These are phyloP conservation scores for Microtus richardsoni DNA, from an alignment of 2,113 vertebrate species.

Conservation along the genomic window DNA sequence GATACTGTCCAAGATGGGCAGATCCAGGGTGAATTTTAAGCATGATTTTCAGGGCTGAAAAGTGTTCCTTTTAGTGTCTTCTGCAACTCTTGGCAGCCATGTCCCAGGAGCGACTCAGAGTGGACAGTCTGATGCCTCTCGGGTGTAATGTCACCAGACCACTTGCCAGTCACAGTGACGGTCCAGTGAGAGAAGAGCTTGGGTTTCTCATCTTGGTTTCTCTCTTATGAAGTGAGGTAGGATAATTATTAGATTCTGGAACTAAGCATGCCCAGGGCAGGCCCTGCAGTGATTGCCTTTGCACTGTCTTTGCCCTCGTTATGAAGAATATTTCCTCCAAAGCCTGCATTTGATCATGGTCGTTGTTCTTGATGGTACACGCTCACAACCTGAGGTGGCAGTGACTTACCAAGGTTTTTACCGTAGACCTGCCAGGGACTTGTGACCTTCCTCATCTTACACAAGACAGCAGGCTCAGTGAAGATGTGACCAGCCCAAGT, in stretches of 20 bases:
- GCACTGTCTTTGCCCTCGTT: background rate
- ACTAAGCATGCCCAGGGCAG: background rate
- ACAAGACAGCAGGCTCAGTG: background rate
- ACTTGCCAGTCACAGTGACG: background rate
- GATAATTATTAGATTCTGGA: background rate
- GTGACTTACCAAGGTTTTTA: background rate
- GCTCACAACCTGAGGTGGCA: background rate
- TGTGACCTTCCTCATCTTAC: background rate
- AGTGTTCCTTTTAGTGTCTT: slow-evolving; percentile 52
- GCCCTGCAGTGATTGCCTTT: background rate
- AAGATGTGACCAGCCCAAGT: background rate
- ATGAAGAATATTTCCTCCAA: background rate
- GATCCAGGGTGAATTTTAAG: slow-evolving; percentile 47
- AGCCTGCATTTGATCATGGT: background rate
- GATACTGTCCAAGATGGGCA: slow-evolving; percentile 4
- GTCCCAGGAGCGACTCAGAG: slow-evolving; percentile 9
- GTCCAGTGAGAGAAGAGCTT: background rate
- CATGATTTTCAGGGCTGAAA: slow-evolving; percentile 1
- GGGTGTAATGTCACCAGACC: background rate
- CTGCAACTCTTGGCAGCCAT: background rate
- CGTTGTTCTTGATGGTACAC: background rate
- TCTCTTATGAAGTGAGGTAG: background rate
- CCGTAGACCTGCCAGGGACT: background rate
- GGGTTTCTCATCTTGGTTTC: background rate
- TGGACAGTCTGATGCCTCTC: background rate